phyloP scores from a whole-genome alignment of 2,888 invertebrate species.

The Pyrrhosoma nymphula region DNA sequence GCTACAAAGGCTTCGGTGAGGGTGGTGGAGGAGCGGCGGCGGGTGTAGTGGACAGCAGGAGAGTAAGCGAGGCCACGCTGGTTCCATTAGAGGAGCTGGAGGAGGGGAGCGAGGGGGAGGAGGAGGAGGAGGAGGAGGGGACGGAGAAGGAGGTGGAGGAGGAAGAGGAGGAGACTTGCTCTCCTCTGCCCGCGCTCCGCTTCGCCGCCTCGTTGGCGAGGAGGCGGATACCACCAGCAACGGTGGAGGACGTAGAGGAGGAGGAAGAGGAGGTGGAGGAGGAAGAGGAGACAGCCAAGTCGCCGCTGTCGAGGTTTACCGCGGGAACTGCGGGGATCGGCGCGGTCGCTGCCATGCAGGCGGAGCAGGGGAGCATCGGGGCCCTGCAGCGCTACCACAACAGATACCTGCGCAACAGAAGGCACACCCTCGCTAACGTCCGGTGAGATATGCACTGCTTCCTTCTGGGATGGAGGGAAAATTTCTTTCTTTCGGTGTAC shows the following conservation, averaged over 20 bases:
- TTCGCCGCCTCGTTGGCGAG: constrained; percentile 74
- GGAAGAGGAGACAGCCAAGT: constrained; percentile 70
- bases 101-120: constrained; percentile 43
- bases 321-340: constrained; percentile 14
- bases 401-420: constrained; percentile 90
- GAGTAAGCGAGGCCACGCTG: constrained; percentile 57
- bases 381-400: constrained; percentile 94
- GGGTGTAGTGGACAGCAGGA: constrained; percentile 31
- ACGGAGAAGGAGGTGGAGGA: constrained; percentile 48
- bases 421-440: constrained; percentile 95
- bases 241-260: constrained; percentile 72
- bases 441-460: constrained; percentile 83
- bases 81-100: constrained; percentile 59
- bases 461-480: neutral
- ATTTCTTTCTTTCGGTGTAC: neutral
- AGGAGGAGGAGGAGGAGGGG: neutral
- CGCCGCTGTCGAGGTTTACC: constrained; percentile 54
- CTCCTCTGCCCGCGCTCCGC: constrained; percentile 73
- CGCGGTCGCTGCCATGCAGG: constrained; percentile 84
- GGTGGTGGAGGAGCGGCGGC: neutral
- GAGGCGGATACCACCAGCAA: constrained; percentile 73
- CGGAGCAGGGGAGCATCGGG: constrained; percentile 94
- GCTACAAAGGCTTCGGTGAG: neutral
- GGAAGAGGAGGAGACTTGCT: constrained; percentile 52
- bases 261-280: constrained; percentile 72